These are phyloP conservation scores for Meta bourneti DNA, from an alignment of 2,888 invertebrate genomes.

Conservation along the genomic window DNA sequence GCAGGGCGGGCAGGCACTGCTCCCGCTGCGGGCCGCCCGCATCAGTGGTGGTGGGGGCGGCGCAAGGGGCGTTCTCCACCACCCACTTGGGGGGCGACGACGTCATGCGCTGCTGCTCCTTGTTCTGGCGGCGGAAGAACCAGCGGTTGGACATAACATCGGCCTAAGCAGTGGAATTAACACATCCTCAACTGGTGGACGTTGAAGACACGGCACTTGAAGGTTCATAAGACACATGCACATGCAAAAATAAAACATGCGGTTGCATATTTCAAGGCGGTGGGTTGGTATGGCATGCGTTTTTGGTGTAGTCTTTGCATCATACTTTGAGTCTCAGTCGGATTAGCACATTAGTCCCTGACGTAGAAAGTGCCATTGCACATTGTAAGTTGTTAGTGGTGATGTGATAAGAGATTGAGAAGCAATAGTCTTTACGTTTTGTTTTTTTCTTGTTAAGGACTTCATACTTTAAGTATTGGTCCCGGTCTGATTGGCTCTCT, in stretches of 20 bases:
- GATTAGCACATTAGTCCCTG: too few relatives aligned
- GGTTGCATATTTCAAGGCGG: not conserved
- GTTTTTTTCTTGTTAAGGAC: too few relatives aligned
- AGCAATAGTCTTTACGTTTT: too few relatives aligned
- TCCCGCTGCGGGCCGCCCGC: not conserved
- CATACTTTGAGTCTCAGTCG: too few relatives aligned
- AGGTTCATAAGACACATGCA: not conserved
- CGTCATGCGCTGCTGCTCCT: slow-evolving; percentile 49
- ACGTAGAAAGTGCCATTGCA: too few relatives aligned
- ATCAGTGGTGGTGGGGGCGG: not conserved
- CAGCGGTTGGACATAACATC: slow-evolving; percentile 75
- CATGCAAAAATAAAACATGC: not conserved
- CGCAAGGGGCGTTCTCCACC: slow-evolving; percentile 46
- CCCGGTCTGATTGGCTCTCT: too few relatives aligned
- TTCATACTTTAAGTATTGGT: too few relatives aligned
- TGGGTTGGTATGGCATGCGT: not conserved
- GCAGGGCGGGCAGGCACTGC: slow-evolving; percentile 22
- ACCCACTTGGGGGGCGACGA: slow-evolving; percentile 51
- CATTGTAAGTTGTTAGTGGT: too few relatives aligned
- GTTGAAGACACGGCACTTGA: not conserved
- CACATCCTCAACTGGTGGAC: not conserved
- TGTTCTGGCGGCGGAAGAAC: slow-evolving; percentile 67
- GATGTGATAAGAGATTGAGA: too few relatives aligned
- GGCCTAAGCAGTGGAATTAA: slow-evolving; percentile 37
- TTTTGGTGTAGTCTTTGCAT: not conserved